Base-by-base conservation (phyloP, 2,888 invertebrate genomes). In the Hirtodrosophila trivittata region DNA sequence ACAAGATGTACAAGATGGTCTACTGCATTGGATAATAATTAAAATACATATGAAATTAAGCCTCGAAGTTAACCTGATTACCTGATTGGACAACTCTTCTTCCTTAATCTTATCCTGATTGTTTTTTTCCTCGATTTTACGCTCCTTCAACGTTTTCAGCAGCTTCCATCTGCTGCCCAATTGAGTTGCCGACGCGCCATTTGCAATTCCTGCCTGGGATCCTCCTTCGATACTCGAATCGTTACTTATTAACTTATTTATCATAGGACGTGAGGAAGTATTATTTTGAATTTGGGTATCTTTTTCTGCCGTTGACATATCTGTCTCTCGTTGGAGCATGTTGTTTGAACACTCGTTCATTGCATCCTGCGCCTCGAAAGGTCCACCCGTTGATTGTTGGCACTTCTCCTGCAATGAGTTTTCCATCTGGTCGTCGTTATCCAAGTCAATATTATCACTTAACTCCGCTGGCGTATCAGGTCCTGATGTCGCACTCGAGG, bases 161-260 rank as follows among this genome's bases (percentile, higher is more conserved):
- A 97, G 92, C 89, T 97, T 97, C 97, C 97, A 97, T 89, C 97
- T 97, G 87, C 96, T 96, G 6, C 96, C 95, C 47, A 94, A 92
- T 16, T 45, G 63, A 0, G 26, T 18, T 8, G 93, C 93, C 3
- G 5, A 21, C 9, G 47, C 16, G 5, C 66, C 59, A 50, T 50
- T 66, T n/a, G 41, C 38, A 10, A 26, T 52, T 25, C 45, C 87
- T 78, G 39, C 87, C 8, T 63, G 70, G 3, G 66, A 66, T 21
- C 5, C 18, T 73, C 89, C 90, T 80, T 88, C 92, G 66, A 84
- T 88, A 87, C 89, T 91, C 65, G 87, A 91, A 18, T 89, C 88
- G 46, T 86, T 72, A 51, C 84, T 88, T 1, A 64, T 62, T 38
- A 71, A 30, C 6, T 50, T 49, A n/a, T 37, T 3, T 4, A 32